Base-by-base conservation (phyloP, 2,113 vertebrate genomes). In the Dryoscopus gambensis region DNA sequence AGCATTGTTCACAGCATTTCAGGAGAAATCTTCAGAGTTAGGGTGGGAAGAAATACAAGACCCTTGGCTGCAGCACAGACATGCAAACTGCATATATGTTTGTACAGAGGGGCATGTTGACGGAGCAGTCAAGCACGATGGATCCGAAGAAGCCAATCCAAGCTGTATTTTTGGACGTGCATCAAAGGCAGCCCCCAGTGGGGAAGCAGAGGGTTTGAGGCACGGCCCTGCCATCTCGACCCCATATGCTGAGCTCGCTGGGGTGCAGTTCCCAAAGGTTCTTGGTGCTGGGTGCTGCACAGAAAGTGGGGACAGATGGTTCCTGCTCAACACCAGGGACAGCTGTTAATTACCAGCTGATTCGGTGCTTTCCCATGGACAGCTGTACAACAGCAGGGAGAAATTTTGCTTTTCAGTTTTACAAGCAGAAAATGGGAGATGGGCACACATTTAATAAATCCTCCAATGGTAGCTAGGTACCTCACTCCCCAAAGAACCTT, bases 1-100 rank as follows among this genome's bases (percentile, higher is more conserved):
- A 11, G 82, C 50, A 13, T 18, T 2, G 0, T 15, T 49, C 33
- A 31, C 2, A 9, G 56, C 64, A 56, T 2, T 14, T 42, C 1
- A 2, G 74, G 63, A 89, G 56, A 81, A 87, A 71, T 30, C n/a
- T 87, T 15, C 2, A 1, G 65, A 89, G 60, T n/a, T 39, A 71
- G 77, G 79, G 75, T 3, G 1, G 0, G 1, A 46, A 60, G 90
- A 90, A 92, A 84, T 30, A n/a, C 0, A 28, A 94, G 90, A 88
- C 18, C 40, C 30, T 89, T 95, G 92, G 92, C 92, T 87, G 1
- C 0, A 78, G 85, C 76, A 63, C 39, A 91, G 71, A 37, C 37
- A 9, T 17, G 44, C 40, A 75, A 71, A 62, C 50, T 74, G 27
- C 42, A 39, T 16, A 11, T 74, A 63, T 73, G 12, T 70, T 85